Base-by-base conservation (phyloP, 2,888 invertebrate genomes). In the Gonocerus acuteangulatus region DNA sequence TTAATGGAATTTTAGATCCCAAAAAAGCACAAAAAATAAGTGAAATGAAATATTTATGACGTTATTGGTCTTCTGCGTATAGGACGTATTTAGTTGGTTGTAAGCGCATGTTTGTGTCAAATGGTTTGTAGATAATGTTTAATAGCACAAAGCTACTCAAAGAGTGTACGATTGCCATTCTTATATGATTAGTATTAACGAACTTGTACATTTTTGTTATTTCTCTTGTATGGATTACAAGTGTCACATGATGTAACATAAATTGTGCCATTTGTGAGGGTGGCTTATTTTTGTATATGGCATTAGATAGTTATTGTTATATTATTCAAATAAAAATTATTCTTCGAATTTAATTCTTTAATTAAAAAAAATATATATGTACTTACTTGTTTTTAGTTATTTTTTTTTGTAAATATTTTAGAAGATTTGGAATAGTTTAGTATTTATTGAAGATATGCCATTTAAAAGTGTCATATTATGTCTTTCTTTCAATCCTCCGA, bases 211-310 rank as follows among this genome's bases (percentile, higher is more conserved):
- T 19, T 39, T 42, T 13, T 42, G 34, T 54, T 51, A 18, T 51
- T n/a, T 19, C 19, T 54, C 19, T 54, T 21, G 34, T 42, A 54
- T 1, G 21, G 19, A 36, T 54, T 42, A 51, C 51, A 42, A 54
- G 22, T 54, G 13, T 54, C 21, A 19, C 36, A 39, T 39, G 39
- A 39, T 32, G n/a, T 39, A 54, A 54, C 22, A 47, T 21, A 32
- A 57, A 44, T 32, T 32, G 57, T 57, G 57, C 57, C 57, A 57
- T 57, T 57, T 57, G 44, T 57, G n/a, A 7, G 27, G 47, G 57
- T 57, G 57, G 57, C 57, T 57, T 45, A 47, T 57, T 57, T 44
- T 57, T 57, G 47, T 47, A 47, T 18, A 47, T 47, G 47, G 11
- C 22, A 18, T 22, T 47, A 47, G 47, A 4, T 39, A 39, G 39